Evolutionary conservation across 30 jellyfish, hydroid and myxozoan genomes (phyloP).

Genomic region (Clytia hemisphaerica): DNA sequence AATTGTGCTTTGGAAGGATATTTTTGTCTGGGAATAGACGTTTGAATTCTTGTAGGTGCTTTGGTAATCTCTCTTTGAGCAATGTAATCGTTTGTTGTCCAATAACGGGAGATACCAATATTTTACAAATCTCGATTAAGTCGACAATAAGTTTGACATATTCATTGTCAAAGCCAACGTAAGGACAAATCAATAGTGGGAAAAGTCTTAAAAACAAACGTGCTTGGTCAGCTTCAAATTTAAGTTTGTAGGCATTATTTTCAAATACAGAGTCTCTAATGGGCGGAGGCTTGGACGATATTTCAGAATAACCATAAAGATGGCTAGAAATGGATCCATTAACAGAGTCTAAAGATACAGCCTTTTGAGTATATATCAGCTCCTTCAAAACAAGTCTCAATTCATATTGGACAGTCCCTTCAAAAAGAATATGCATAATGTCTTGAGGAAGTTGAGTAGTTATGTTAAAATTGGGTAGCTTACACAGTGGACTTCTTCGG

Average conservation of each 20-base stretch:
- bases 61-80: background rate
- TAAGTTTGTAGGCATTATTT: slow-evolving; percentile 25
- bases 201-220: too few species aligned
- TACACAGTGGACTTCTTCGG: slow-evolving; percentile 15
- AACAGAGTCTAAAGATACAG: background rate
- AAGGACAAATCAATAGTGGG: slow-evolving; percentile 11
- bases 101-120: slow-evolving; percentile 9
- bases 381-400: background rate
- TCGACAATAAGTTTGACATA: slow-evolving; percentile 1
- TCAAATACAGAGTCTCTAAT: slow-evolving; percentile 6
- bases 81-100: background rate
- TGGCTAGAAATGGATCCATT: slow-evolving; percentile 13
- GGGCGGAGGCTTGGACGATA: slow-evolving; percentile 20
- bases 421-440: slow-evolving; percentile 18
- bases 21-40: slow-evolving; percentile 10
- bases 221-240: slow-evolving; percentile 21
- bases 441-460: slow-evolving; percentile 21
- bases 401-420: slow-evolving; percentile 27
- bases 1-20: slow-evolving; percentile 29
- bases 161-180: background rate
- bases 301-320: slow-evolving; percentile 13
- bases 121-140: background rate
- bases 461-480: slow-evolving; percentile 6
- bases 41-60: slow-evolving; percentile 14
- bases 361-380: background rate